A percentile compares a stretch with the other conserved stretches of the same genome.
phyloP scores from a whole-genome alignment of 2,113 vertebrate species.

The Copsychus sechellarum region DNA sequence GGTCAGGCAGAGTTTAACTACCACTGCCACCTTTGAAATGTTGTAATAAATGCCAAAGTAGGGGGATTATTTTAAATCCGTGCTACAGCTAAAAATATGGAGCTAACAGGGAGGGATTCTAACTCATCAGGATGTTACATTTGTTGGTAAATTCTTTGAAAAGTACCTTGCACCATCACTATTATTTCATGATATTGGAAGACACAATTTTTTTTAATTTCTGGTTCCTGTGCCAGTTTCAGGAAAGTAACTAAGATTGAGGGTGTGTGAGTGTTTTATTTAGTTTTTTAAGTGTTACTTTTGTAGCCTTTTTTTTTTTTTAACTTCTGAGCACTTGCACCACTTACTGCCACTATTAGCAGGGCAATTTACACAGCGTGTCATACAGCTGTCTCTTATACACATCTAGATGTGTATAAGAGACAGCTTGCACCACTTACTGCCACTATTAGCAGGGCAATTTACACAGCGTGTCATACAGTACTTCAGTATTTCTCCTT shows the following conservation, averaged over 20 bases:
- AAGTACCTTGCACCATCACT: neutral
- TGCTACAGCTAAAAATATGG: neutral
- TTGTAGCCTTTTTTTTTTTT: neutral
- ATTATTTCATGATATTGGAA: neutral
- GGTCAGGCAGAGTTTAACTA: constrained; percentile 78
- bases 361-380: neutral
- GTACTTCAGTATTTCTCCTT: constrained; percentile 19
- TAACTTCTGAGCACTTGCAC: neutral
- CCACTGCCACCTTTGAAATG: constrained; percentile 61
- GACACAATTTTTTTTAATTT: neutral
- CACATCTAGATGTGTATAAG: too few relatives aligned
- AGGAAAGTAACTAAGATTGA: neutral
- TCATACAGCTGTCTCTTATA: too few relatives aligned
- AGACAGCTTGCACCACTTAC: too few relatives aligned
- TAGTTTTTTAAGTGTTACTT: neutral
- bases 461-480: neutral
- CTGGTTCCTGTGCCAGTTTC: neutral
- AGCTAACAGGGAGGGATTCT: neutral
- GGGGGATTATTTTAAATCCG: constrained; percentile 49
- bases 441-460: neutral
- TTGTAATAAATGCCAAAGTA: constrained; percentile 66
- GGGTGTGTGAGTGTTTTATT: accelerated
- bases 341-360: neutral
- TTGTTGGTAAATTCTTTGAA: constrained; percentile 8
- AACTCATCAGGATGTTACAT: neutral